A percentile compares a stretch with the other conserved stretches of the same genome.
Evolutionary conservation across 2,888 invertebrate genomes (phyloP).

Genomic region (Pristionchus mayeri): DNA sequence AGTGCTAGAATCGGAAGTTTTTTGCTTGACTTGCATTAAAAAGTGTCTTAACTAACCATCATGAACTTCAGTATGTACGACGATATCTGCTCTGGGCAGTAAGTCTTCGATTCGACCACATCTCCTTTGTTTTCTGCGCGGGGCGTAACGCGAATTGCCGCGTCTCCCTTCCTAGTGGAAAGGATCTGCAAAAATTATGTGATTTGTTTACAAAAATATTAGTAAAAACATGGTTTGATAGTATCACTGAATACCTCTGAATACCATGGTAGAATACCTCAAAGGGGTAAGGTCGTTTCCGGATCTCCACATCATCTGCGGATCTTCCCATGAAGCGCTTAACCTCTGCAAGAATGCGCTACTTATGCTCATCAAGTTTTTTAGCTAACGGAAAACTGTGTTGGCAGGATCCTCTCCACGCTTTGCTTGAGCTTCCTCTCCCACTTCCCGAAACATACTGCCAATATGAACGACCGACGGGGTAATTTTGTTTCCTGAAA

Average conservation of each 20-base stretch:
- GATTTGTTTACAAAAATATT: too few species aligned
- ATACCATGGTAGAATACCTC: neutral
- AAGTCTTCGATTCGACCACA: neutral
- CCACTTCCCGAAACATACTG: neutral
- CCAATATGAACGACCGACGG: neutral
- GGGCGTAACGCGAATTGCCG: neutral
- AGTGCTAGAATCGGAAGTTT: neutral
- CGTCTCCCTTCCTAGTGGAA: neutral
- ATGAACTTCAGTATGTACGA: neutral
- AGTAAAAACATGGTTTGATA: neutral
- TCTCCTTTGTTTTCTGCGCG: neutral
- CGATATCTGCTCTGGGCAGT: neutral
- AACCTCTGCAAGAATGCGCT: neutral
- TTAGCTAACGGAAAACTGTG: neutral
- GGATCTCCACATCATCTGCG: neutral
- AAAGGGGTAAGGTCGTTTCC: neutral
- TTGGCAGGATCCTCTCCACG: neutral
- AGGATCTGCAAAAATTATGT: neutral
- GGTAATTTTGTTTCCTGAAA: neutral
- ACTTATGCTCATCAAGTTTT: too few species aligned
- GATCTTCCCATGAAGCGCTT: neutral
- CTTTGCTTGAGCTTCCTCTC: neutral
- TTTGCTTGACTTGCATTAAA: too few species aligned
- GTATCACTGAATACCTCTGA: neutral
- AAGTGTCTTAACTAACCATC: neutral